Evolutionary conservation across 1,140 invertebrate genomes (phyloP), one percentile per base, ranked within the genome.

Genomic region (Thalassaphorura encarpata): DNA sequence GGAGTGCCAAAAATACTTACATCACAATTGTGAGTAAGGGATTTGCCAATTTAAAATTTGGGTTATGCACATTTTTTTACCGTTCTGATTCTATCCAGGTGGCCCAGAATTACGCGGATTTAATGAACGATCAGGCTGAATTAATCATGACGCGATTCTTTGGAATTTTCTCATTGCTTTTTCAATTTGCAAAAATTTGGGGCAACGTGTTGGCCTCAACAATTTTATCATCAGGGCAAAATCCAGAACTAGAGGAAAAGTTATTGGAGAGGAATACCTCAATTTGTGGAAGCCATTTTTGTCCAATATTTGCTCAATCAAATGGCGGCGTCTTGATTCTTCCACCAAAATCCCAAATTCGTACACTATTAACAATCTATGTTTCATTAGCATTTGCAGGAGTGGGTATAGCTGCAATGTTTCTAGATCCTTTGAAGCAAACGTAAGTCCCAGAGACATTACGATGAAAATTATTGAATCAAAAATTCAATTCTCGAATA

Each of bases 101-200:
- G n/a, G n/a, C n/a, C n/a, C n/a, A n/a, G n/a, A n/a, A n/a, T n/a
- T n/a, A n/a, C n/a, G n/a, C n/a, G n/a, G n/a, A n/a, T n/a, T n/a
- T n/a, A n/a, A n/a, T n/a, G n/a, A n/a, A n/a, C n/a, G n/a, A n/a
- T n/a, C n/a, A n/a, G n/a, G n/a, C 85, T 6, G 89, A 94, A 69
- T 86, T 84, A 6, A 89, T 94, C 61, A 87, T 96, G 52, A 88
- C 93, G 39, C 72, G 88, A 63, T 96, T 97, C 78, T 97, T 97
- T 72, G 94, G 93, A n/a, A 24, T 87, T 95, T 77, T 97, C 97
- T 80, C 97, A 97, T 76, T 82, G 97, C 59, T 83, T 92, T 55
- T 96, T 94, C 94, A 97, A 68, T 87, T 87, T 0, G 87, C 92
- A 51, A 88, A 93, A 72, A 80, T 95, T 8, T 88, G 89, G 88